Percentiles rank a stretch among this genome's conserved stretches.
phyloP scores from a whole-genome alignment of 2,797 vertebrate genomes.

The Nothura maculosa region DNA sequence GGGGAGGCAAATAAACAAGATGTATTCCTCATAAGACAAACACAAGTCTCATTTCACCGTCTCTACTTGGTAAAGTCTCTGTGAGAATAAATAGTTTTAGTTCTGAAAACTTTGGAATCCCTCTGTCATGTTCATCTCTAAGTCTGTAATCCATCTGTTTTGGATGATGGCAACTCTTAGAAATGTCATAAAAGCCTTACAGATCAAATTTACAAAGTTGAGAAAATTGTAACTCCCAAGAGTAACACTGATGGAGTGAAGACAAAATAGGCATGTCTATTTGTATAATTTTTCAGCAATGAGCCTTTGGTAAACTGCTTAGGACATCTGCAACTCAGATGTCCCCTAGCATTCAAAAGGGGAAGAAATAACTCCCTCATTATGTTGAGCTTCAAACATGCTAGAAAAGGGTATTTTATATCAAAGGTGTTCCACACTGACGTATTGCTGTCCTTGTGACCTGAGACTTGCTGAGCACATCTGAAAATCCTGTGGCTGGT shows the following conservation, averaged over 20 bases:
- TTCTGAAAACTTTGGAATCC: constrained; percentile 16
- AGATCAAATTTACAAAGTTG: not conserved
- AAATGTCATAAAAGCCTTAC: not conserved
- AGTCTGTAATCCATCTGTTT: not conserved
- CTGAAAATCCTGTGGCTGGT: not conserved
- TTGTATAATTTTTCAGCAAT: not conserved
- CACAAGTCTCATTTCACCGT: rapidly evolving
- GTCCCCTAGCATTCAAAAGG: not conserved
- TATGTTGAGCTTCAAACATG: not conserved
- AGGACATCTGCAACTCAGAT: not conserved
- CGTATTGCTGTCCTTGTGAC: not conserved
- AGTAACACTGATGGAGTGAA: not conserved
- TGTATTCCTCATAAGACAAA: not conserved
- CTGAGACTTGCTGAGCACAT: not conserved
- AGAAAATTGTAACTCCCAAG: not conserved
- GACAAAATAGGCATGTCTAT: not conserved
- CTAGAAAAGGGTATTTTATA: not conserved
- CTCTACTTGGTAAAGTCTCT: not conserved
- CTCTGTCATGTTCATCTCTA: not conserved
- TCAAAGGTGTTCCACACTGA: not conserved
- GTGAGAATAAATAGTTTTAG: not conserved
- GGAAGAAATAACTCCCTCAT: not conserved
- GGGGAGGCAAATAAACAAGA: not conserved
- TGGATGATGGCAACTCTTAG: not conserved
- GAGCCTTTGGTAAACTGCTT: not conserved